A percentile compares a stretch with the other conserved stretches of the same genome.
Evolutionary conservation across 2,797 vertebrate species (phyloP).

Genomic region (Scolopax rusticola): DNA sequence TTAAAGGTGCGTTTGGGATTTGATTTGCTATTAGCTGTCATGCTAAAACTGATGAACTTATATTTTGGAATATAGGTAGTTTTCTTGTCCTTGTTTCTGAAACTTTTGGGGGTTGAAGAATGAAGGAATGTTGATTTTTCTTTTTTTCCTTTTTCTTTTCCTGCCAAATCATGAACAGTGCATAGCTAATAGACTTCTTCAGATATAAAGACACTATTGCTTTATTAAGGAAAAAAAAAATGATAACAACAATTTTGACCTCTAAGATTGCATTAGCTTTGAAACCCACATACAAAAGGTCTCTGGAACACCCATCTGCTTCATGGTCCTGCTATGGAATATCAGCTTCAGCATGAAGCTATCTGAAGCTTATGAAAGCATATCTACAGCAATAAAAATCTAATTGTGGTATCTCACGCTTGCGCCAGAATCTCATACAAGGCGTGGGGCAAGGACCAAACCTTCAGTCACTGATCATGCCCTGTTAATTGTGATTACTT

Average conservation of each 20-base stretch:
- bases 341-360: neutral
- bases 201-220: neutral
- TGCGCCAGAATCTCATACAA: rapidly evolving
- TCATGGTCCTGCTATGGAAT: neutral
- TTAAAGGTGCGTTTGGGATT: constrained; percentile 72
- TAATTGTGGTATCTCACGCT: neutral
- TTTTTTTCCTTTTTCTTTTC: neutral
- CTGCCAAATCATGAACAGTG: neutral
- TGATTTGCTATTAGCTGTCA: constrained; percentile 43
- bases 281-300: neutral
- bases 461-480: neutral
- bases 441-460: neutral
- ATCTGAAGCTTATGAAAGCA: neutral
- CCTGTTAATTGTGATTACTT: neutral
- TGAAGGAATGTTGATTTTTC: neutral
- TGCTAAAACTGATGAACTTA: neutral
- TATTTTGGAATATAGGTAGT: neutral
- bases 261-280: neutral
- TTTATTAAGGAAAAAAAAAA: constrained; percentile 7
- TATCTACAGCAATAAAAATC: neutral
- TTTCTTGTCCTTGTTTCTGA: neutral
- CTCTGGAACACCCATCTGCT: neutral
- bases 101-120: neutral
- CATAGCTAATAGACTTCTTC: neutral
- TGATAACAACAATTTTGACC: neutral